A percentile compares a stretch with the other conserved stretches of the same genome.
Conservation (phyloP, 2,113 vertebrate genomes). For the Colaptes auratus region DNA sequence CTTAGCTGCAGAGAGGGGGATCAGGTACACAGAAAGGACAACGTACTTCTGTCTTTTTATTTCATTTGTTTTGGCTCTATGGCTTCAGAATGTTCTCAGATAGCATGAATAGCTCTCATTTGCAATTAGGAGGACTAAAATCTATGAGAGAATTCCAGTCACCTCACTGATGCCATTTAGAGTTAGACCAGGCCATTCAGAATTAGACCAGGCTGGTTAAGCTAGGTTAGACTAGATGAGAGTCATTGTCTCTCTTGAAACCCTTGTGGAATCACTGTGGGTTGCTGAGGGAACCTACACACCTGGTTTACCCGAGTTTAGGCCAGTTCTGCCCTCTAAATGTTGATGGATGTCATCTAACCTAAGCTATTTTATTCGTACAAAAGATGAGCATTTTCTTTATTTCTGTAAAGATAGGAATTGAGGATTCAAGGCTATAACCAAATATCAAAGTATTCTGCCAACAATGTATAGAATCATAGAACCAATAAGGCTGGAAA, state of each 20-base stretch:
- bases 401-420: not conserved
- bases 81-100: not conserved
- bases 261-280: not conserved
- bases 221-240: not conserved
- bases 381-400: not conserved
- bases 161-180: not conserved
- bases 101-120: rapidly evolving
- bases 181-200: not conserved
- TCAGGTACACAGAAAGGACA: not conserved
- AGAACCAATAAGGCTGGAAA: too few relatives aligned
- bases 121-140: not conserved
- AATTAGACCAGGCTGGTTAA: not conserved
- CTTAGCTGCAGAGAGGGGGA: not conserved
- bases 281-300: not conserved
- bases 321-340: not conserved
- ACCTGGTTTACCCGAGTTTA: not conserved
- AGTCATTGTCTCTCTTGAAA: not conserved
- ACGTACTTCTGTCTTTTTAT: not conserved
- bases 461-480: not conserved
- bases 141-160: not conserved
- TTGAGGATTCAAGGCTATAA: not conserved
- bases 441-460: not conserved
- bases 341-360: not conserved
- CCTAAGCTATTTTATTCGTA: not conserved
- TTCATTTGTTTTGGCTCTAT: not conserved